Evolutionary conservation across 2,113 vertebrate species (phyloP), one percentile per base, ranked within the genome.

Genomic region (Cercocebus atys): DNA sequence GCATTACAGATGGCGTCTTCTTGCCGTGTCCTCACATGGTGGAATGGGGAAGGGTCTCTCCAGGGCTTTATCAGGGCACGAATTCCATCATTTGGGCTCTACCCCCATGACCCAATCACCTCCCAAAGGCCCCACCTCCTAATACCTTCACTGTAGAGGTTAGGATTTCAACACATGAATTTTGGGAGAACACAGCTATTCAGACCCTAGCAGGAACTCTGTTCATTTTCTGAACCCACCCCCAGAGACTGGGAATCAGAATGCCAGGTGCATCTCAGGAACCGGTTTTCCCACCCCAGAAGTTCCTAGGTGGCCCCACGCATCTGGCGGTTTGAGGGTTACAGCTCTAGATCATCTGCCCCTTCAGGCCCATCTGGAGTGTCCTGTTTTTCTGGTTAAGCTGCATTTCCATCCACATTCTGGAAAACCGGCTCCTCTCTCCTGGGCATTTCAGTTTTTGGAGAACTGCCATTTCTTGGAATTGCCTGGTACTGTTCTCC

Each of bases 391-490:
- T 72, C 45, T 10, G 0, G 75, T 43, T 9, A 50, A n/a, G 25
- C 73, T 47, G 32, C 6, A 5, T 59, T 61, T 66, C 66, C 76
- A 30, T 57, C 38, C 38, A 59, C 22, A 12, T 90, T 81, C 64
- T 94, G 86, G 83, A 75, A 87, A 91, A 86, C 78, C 66, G 27
- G 82, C 80, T 50, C 38, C 61, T 93, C 64, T 86, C 85, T 87
- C 92, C 70, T 30, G 93, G 90, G 80, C 85, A 40, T 82, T 78
- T 87, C 52, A 7, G 3, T 85, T 96, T 78, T 70, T 82, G 86
- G 90, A 81, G 72, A n/a, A 1, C 11, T 72, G 82, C 94, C 66
- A 47, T 96, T 93, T 96, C 95, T 94, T 76, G 90, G 94, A 97
- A 92, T 76, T 6, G 16, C 70, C 43, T 17, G 40, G 47, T 72